Percentiles rank a stretch among this genome's conserved stretches.
Conservation (phyloP, 2,888 invertebrate species). For the Cepaea hortensis region DNA sequence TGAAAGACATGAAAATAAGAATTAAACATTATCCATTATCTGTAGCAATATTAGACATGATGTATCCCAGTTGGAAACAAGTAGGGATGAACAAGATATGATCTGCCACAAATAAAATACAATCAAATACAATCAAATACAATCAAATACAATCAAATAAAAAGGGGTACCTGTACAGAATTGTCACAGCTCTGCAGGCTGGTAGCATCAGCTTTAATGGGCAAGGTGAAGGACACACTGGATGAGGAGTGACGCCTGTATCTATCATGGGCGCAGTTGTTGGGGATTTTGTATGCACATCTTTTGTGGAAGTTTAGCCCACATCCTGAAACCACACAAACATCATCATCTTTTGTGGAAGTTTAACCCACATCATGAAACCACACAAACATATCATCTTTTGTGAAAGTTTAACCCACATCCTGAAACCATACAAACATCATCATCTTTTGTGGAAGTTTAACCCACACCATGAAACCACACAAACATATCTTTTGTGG, state of each 20-base stretch:
- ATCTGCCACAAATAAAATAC: no score
- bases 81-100: no score
- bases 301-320: slow-evolving; percentile 98
- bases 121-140: background rate
- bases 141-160: background rate
- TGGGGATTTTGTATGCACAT: slow-evolving; percentile 94
- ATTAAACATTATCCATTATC: no score
- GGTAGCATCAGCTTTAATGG: slow-evolving; percentile 54
- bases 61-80: no score
- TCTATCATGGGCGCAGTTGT: slow-evolving; percentile 88
- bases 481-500: no score
- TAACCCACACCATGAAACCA: no score
- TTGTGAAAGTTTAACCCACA: background rate
- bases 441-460: no score
- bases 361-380: background rate
- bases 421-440: no score
- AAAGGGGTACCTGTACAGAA: slow-evolving; percentile 47
- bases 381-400: background rate
- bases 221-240: slow-evolving; percentile 56
- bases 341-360: no score
- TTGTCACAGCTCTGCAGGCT: slow-evolving; percentile 52
- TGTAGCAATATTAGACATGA: no score
- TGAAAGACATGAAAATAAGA: no score
- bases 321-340: slow-evolving; percentile 84
- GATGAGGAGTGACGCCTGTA: slow-evolving; percentile 77